Base-by-base conservation (phyloP, 2,888 invertebrate species). In the Melieria crassipennis region DNA sequence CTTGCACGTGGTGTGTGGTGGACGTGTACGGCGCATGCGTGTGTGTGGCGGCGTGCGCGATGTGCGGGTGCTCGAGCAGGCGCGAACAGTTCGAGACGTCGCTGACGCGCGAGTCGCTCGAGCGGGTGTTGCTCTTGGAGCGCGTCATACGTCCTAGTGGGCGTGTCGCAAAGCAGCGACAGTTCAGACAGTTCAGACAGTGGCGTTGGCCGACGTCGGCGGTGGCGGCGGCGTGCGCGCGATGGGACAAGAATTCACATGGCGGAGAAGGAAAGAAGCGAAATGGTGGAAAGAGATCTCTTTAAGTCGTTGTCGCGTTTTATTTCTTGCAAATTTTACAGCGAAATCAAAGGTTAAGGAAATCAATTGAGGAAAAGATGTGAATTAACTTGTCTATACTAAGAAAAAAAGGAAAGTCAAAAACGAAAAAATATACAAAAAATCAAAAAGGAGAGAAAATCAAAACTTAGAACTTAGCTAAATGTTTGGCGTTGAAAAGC, bases 81-180 rank as follows among this genome's bases (percentile, higher is more conserved):
- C 84, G 82, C 61, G 86, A 86, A 75, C 85, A 85, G 79, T 83
- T 86, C 68, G 86, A 85, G 43, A 82, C 82, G 78, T 86, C 86
- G 75, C 86, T 86, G 75, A 83, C 84, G 71, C 85, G 85, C 57
- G 87, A 86, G 70, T 86, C 86, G 77, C 85, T 86, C 76, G 86
- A 86, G 76, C 85, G 85, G 57, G 87, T 86, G 75, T 86, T 86
- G 78, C 86, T 86, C 79, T 86, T 86, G 42, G 86, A 86, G 72
- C 86, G 84, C 76, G 83, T 83, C 84, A 86, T 86, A 75, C 85
- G 84, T 78, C 87, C 87, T 86, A 80, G 42, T 64, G 42, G 45
- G 47, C 64, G 43, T 42, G n/a, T 7, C 61, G 61, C 52, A 9
- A 52, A 30, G 30, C 30, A 30, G 30, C 30, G 30, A 30, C 30